Conservation (phyloP, 2,888 invertebrate genomes). For the Sylvicola cinctus region DNA sequence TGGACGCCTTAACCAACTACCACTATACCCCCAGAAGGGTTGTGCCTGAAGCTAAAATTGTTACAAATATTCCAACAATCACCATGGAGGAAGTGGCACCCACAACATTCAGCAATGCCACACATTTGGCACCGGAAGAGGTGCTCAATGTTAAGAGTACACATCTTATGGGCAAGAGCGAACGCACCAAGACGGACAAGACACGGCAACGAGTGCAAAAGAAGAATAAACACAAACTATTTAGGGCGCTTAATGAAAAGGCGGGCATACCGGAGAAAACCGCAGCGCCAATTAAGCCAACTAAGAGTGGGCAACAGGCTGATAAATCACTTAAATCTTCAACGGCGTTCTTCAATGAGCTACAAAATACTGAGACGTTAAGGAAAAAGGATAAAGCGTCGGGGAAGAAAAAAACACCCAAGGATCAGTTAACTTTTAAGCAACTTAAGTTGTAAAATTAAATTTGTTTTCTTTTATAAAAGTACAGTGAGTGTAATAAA, state of each 20-base stretch:
- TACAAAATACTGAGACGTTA: too few species aligned
- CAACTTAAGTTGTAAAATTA: too few species aligned
- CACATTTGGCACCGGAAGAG: slow-evolving; percentile 83
- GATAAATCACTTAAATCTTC: slow-evolving; percentile 44
- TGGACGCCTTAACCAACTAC: slow-evolving; percentile 85
- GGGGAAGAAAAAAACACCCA: too few species aligned
- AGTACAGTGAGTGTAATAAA: too few species aligned
- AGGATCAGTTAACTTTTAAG: too few species aligned
- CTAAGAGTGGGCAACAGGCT: too few species aligned
- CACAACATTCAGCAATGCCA: slow-evolving; percentile 62
- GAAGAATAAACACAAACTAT: slow-evolving; percentile 49
- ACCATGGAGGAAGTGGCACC: slow-evolving; percentile 93
- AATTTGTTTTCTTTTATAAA: too few species aligned
- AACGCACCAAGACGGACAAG: slow-evolving; percentile 68
- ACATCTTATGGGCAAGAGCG: slow-evolving; percentile 45
- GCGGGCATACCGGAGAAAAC: slow-evolving; percentile 26
- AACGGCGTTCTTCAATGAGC: slow-evolving; percentile 65
- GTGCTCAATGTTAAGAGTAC: slow-evolving; percentile 39
- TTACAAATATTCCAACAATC: slow-evolving; percentile 79
- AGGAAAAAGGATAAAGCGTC: too few species aligned
- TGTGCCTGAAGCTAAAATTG: slow-evolving; percentile 70
- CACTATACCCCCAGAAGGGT: slow-evolving; percentile 81
- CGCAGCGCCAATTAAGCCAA: slow-evolving; percentile 16
- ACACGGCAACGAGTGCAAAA: slow-evolving; percentile 74
- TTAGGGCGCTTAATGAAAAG: slow-evolving; percentile 28